phyloP scores from a whole-genome alignment of 2,888 invertebrate species.

The Eudasyphora cyanicolor region DNA sequence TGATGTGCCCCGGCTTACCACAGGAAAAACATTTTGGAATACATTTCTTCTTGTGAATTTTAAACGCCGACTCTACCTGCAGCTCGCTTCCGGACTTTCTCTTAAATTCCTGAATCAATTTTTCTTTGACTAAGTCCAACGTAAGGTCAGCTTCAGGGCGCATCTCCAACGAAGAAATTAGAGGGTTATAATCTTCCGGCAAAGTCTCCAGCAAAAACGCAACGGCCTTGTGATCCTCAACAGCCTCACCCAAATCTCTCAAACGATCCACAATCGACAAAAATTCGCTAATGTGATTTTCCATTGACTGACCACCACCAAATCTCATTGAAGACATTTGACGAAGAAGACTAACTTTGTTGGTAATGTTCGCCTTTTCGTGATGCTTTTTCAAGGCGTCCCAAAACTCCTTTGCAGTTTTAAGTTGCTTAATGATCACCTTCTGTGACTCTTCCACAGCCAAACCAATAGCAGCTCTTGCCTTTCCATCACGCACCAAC shows the following conservation, averaged over 20 bases:
- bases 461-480: too few relatives aligned
- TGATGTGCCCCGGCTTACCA: conserved; percentile 42
- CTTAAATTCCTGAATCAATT: conserved; percentile 51
- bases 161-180: too few relatives aligned
- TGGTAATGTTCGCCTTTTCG: too few relatives aligned
- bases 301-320: conserved; percentile 27
- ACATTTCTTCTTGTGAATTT: conserved; percentile 32
- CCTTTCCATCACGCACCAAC: too few relatives aligned
- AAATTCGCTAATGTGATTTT: conserved; percentile 42
- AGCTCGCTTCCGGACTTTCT: too few relatives aligned
- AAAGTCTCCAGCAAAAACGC: conserved; percentile 44
- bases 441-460: too few relatives aligned
- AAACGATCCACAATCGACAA: too few relatives aligned
- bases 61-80: conserved; percentile 9
- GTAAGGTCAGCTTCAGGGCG: conserved; percentile 39
- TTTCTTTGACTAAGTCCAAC: conserved; percentile 45
- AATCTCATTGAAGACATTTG: conserved; percentile 32
- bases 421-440: too few relatives aligned
- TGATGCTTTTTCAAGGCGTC: conserved; percentile 39
- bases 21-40: conserved; percentile 34
- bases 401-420: too few relatives aligned
- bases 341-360: conserved; percentile 34
- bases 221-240: too few relatives aligned
- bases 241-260: conserved; percentile 41
- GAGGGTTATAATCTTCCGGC: conserved; percentile 47